These are phyloP conservation scores for Akabosia matsudoensis DNA, from an alignment of 1,140 invertebrate species.

Conservation along the genomic window DNA sequence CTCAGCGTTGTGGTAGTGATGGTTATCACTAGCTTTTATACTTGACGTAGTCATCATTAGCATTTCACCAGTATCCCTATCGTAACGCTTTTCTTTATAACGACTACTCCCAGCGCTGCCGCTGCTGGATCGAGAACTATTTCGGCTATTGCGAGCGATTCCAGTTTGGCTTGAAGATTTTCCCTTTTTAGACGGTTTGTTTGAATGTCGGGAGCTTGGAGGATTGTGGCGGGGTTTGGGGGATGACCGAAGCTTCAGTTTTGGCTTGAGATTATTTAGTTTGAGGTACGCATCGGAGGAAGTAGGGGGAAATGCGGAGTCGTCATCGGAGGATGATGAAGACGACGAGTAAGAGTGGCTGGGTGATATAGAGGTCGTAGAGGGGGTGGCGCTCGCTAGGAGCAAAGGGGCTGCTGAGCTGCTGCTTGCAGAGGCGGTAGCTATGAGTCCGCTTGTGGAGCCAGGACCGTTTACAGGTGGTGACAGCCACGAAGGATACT, in stretches of 20 bases:
- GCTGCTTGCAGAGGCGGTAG: neutral
- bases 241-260: neutral
- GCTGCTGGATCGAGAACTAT: constrained; percentile 5
- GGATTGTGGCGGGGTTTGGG: neutral
- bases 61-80: neutral
- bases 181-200: neutral
- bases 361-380: neutral
- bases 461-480: neutral
- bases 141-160: neutral
- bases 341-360: neutral
- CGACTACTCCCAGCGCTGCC: constrained; percentile 2
- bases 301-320: neutral
- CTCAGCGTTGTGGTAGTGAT: constrained; percentile 3
- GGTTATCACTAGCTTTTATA: neutral
- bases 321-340: neutral
- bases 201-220: neutral
- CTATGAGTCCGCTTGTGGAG: neutral
- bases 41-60: neutral
- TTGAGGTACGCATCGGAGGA: constrained; percentile 9
- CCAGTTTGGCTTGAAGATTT: neutral
- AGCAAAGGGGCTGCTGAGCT: constrained; percentile 14
- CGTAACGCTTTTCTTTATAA: neutral
- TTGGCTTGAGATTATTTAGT: constrained; percentile 12
- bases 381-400: neutral
- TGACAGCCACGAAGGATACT: constrained; percentile 14